Evolutionary conservation across 2,797 vertebrate species (phyloP).

Genomic region (Sebastes trivittatus): DNA sequence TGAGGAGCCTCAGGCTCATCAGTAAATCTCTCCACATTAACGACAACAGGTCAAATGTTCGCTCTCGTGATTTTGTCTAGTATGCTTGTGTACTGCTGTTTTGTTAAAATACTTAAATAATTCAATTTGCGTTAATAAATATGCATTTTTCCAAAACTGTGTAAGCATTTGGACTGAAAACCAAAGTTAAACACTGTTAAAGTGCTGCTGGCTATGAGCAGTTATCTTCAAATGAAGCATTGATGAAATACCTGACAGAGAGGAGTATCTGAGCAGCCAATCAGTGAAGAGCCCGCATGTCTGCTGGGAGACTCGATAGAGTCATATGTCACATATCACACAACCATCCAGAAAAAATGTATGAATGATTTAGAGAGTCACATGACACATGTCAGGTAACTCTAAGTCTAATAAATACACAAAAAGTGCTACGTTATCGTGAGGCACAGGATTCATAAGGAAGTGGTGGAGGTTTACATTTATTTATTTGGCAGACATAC

Average conservation of each 20-base stretch:
- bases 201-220: not conserved
- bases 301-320: not conserved
- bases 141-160: not conserved
- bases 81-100: not conserved
- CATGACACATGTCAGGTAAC: not conserved
- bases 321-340: no score
- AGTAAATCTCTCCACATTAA: not conserved
- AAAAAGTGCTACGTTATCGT: not conserved
- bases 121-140: not conserved
- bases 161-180: not conserved
- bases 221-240: not conserved
- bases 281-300: not conserved
- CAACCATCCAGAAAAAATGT: not conserved
- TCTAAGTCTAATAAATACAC: no score
- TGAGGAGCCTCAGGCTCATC: not conserved
- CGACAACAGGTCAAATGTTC: constrained; percentile 11
- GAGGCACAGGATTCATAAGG: not conserved
- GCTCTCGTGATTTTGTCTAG: not conserved
- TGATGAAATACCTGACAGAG: not conserved
- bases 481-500: not conserved
- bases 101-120: not conserved
- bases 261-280: not conserved
- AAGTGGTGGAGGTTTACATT: not conserved
- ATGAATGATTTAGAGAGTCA: not conserved
- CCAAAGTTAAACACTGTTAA: not conserved